Evolutionary conservation across 2,113 vertebrate genomes (phyloP).

Genomic region (Myrmecophaga tridactyla): DNA sequence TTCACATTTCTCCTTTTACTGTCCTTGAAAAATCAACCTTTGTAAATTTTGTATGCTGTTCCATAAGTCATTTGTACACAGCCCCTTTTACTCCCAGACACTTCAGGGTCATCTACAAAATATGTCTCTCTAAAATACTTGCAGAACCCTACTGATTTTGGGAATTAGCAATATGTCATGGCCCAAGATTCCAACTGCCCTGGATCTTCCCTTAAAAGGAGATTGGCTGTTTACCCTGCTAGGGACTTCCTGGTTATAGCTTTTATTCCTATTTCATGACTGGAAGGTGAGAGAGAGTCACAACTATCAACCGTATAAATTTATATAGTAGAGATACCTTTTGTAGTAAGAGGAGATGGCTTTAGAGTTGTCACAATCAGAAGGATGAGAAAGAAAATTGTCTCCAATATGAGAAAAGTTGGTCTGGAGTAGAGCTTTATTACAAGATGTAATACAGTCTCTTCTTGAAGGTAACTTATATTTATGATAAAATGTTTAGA

Average conservation of each 20-base stretch:
- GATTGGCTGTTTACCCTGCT: neutral
- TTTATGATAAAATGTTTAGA: neutral
- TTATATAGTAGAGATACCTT: neutral
- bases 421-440: neutral
- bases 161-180: neutral
- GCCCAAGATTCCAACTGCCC: neutral
- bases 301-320: neutral
- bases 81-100: neutral
- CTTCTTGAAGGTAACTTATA: neutral
- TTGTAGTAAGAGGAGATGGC: neutral
- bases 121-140: neutral
- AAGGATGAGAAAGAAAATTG: neutral
- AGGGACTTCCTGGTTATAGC: neutral
- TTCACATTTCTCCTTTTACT: neutral
- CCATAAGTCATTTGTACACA: neutral
- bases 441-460: neutral
- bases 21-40: neutral
- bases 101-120: neutral
- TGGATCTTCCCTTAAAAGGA: neutral
- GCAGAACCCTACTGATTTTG: neutral
- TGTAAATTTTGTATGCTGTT: neutral
- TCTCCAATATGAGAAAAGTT: neutral
- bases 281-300: neutral
- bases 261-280: neutral
- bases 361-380: neutral